A percentile compares a stretch with the other conserved stretches of the same genome.
phyloP scores from a whole-genome alignment of 2,113 vertebrate genomes.

The Coreoperca whiteheadi region DNA sequence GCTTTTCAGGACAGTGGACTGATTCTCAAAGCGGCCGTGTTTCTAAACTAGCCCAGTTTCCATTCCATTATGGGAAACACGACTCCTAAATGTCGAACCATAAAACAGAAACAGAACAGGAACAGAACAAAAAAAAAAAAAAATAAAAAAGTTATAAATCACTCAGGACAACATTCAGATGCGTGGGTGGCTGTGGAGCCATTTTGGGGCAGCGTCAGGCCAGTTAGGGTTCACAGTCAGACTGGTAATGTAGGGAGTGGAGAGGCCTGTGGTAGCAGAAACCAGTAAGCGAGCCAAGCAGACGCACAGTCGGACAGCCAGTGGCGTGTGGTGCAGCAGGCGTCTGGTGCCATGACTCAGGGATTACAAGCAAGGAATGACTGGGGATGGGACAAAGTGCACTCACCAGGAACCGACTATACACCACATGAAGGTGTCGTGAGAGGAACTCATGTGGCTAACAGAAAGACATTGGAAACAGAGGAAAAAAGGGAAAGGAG shows the following conservation, averaged over 20 bases:
- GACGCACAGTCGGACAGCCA: slow-evolving; percentile 49
- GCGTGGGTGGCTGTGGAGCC: slow-evolving; percentile 50
- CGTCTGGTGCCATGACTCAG: slow-evolving; percentile 78
- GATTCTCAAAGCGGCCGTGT: slow-evolving; percentile 49
- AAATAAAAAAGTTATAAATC: slow-evolving; percentile 40
- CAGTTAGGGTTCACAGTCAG: slow-evolving; percentile 35
- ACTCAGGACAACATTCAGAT: slow-evolving; percentile 25
- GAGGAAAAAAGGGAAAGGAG: slow-evolving; percentile 62
- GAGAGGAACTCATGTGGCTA: slow-evolving; percentile 76
- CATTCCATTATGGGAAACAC: slow-evolving; percentile 49
- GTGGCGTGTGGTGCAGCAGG: slow-evolving; percentile 63
- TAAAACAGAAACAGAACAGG: slow-evolving; percentile 50
- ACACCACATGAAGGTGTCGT: slow-evolving; percentile 80
- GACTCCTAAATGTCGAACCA: slow-evolving; percentile 45
- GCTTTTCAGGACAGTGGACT: slow-evolving; percentile 34
- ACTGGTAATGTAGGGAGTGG: slow-evolving; percentile 25
- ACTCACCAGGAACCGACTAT: slow-evolving; percentile 71
- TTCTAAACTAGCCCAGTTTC: slow-evolving; percentile 39
- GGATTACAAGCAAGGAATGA: slow-evolving; percentile 78
- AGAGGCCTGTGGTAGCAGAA: slow-evolving; percentile 44
- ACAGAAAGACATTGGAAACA: slow-evolving; percentile 63
- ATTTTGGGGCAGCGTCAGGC: slow-evolving; percentile 50
- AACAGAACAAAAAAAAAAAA: slow-evolving; percentile 30
- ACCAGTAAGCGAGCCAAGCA: slow-evolving; percentile 40
- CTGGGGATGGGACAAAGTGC: slow-evolving; percentile 70